Base-by-base conservation (phyloP, 2,888 invertebrate genomes). In the Crocallis elinguaria region DNA sequence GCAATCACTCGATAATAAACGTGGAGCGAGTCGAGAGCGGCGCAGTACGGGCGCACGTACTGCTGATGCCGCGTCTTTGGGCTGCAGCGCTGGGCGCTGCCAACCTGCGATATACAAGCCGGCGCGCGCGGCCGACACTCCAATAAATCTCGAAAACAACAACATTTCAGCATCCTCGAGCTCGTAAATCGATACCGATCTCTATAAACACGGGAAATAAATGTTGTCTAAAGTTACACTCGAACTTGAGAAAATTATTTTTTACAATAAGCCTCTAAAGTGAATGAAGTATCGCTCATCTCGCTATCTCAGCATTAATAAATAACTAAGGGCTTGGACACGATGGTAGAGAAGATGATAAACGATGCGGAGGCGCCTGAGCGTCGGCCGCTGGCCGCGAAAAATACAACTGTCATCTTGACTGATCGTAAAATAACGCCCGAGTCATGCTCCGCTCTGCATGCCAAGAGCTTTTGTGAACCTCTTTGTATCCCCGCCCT, bases 321-420 rank as follows among this genome's bases (percentile, higher is more conserved):
- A 82, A 85, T 84, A 84, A 83, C 70, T 79, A 79, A 81, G 77
- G 78, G 77, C 65, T 77, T 75, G 79, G 79, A 79, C 77, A 76
- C 71, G 73, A 74, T 75, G 73, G 76, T 73, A 69, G 73, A 81
- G 79, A 80, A 75, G 79, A 89, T 91, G 88, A 91, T 88, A 88
- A 89, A 90, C 82, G 88, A 88, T 71, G 73, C 60, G 49, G 67
- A 81, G 82, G 88, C 90, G 88, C 85, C 87, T 76, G 71, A 75
- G 73, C 84, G 88, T 82, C 89, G 86, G 83, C 80, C 82, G 82
- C 76, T 86, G 84, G 81, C 77, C 87, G 82, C 86, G 86, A 88
- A 91, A 91, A 89, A 91, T 86, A 86, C 84, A 80, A 86, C 84
- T 90, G 86, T 88, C 89, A 89, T 91, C 86, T 89, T 90, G 90